These are phyloP conservation scores for Orcinus orca DNA, from an alignment of 2,113 vertebrate species.

Conservation along the genomic window DNA sequence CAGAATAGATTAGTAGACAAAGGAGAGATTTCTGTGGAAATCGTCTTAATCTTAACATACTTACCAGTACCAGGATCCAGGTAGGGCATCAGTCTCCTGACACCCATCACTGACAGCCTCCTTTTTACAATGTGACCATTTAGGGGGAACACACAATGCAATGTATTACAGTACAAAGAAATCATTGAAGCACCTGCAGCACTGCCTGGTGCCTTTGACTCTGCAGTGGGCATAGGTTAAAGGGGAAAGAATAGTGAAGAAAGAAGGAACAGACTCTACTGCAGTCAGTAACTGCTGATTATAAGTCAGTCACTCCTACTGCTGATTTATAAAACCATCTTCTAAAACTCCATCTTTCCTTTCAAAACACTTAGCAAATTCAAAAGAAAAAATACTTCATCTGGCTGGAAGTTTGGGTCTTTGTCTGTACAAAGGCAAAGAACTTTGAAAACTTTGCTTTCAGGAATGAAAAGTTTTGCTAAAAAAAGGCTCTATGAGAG, in stretches of 20 bases:
- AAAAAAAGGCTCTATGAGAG: neutral
- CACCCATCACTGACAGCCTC: constrained; percentile 59
- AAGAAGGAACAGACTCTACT: constrained; percentile 58
- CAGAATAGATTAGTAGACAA: neutral
- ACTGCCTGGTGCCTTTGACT: neutral
- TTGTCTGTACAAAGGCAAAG: neutral
- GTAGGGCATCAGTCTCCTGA: constrained; percentile 66
- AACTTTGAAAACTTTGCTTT: neutral
- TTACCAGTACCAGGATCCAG: constrained; percentile 72
- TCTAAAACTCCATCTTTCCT: constrained; percentile 51
- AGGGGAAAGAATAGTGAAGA: constrained; percentile 55
- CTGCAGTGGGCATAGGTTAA: neutral
- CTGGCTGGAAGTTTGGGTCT: constrained; percentile 29
- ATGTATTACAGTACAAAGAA: neutral
- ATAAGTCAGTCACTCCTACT: constrained; percentile 43
- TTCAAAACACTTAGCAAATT: neutral
- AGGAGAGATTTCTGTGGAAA: neutral
- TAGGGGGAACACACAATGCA: neutral
- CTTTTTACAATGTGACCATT: constrained; percentile 60
- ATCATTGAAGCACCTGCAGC: neutral
- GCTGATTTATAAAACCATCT: constrained; percentile 12
- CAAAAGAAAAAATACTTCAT: neutral
- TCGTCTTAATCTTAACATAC: constrained; percentile 71
- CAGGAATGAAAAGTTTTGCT: constrained; percentile 28
- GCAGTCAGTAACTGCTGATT: constrained; percentile 36